Base-by-base conservation (phyloP, 2,113 vertebrate species). In the Rutilus rutilus region DNA sequence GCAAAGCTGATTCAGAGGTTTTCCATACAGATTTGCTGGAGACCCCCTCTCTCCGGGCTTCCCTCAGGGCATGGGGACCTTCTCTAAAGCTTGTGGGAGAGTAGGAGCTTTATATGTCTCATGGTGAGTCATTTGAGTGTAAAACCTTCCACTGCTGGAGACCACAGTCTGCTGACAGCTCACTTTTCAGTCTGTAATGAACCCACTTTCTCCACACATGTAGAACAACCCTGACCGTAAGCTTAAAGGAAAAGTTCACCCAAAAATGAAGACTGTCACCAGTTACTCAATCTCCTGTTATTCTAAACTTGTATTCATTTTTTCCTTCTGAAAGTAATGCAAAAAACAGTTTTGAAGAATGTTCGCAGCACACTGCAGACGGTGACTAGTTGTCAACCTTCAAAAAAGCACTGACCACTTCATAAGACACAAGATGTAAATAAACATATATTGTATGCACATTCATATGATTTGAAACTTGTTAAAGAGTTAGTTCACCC, bases 131-230 rank as follows among this genome's bases (percentile, higher is more conserved):
- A 73, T 67, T 79, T 57, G 15, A 47, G 42, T 62, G 52, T 79
- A 64, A 87, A 87, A 75, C 33, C 76, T 50, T 76, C 14, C 59
- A 39, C 30, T 65, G 45, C 45, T 76, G 39, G 59, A 87, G 65
- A 73, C 76, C 39, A 47, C 82, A 74, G 9, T 23, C 42, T 84
- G 82, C 86, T 80, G 82, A 84, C 67, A 45, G 78, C 33, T 76
- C 59, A 81, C 77, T 81, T 84, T 86, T 84, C 67, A 17, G 25
- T 5, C 27, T 30, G 27, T 81, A 82, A 67, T 75, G 69, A 87
- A 71, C 83, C 59, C 42, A 45, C 15, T 54, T 54, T 76, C 47
- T 67, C 64, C 64, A 54, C 27, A 67, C 42, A 84, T 12, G 12
- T 19, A 75, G 52, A 77, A 73, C 54, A 84, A 67, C 57, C 62